Conservation (phyloP, 2,888 invertebrate genomes). For the Vanessa cardui region DNA sequence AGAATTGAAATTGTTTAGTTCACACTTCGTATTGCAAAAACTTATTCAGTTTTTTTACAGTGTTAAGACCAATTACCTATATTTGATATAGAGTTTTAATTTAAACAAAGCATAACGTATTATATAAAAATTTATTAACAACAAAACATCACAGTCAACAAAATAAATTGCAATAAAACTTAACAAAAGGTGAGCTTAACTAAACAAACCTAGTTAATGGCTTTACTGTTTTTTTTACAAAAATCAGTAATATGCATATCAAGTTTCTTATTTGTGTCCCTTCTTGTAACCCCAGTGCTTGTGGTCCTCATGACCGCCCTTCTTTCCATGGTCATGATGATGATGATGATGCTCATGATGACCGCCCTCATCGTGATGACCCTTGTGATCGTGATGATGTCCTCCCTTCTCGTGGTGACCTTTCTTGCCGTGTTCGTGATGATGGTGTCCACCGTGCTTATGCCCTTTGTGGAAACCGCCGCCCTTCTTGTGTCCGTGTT, state of each 20-base stretch:
- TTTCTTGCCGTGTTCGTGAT: conserved; percentile 91
- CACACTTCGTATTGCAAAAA: conserved; percentile 15
- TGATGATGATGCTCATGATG: conserved; percentile 90
- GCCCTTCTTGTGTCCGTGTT: conserved; percentile 91
- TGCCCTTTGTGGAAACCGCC: conserved; percentile 91
- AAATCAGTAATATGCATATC: conserved; percentile 45
- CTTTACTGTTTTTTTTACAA: conserved; percentile 54
- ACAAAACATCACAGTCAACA: conserved; percentile 70
- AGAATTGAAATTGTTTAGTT: conserved; percentile 51
- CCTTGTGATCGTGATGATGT: conserved; percentile 90
- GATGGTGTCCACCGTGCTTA: conserved; percentile 89
- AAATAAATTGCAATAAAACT: conserved; percentile 52
- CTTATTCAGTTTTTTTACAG: background rate
- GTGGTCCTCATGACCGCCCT: conserved; percentile 90
- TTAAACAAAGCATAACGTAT: conserved; percentile 20
- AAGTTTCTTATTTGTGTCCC: conserved; percentile 65
- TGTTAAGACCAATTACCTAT: background rate
- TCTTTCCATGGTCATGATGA: conserved; percentile 89
- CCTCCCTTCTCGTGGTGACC: conserved; percentile 91
- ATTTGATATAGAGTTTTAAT: background rate
- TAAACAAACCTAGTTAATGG: conserved; percentile 62
- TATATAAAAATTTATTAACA: conserved; percentile 52
- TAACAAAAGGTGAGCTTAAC: conserved; percentile 52
- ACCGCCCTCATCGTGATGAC: conserved; percentile 90
- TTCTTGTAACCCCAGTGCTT: conserved; percentile 90